A percentile compares a stretch with the other conserved stretches of the same genome.
phyloP scores from a whole-genome alignment of 2,888 invertebrate species.

The Tiphia femorata region DNA sequence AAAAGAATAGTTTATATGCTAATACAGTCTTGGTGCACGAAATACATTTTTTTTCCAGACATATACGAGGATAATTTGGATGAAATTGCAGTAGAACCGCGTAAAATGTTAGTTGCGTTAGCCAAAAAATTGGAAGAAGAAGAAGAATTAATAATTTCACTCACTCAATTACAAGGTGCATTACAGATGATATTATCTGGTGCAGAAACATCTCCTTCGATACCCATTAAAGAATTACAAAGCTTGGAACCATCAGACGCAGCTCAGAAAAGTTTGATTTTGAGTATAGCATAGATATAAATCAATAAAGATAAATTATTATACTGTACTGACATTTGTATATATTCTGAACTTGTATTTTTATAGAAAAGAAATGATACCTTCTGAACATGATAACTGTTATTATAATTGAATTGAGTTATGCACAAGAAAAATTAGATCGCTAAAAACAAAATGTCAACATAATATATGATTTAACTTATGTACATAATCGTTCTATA shows the following conservation, averaged over 20 bases:
- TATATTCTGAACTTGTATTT: slow-evolving; percentile 34
- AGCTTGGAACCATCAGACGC: slow-evolving; percentile 65
- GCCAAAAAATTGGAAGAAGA: slow-evolving; percentile 77
- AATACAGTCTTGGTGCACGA: background rate
- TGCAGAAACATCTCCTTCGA: slow-evolving; percentile 60
- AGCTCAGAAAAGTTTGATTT: slow-evolving; percentile 63
- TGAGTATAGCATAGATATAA: slow-evolving; percentile 57
- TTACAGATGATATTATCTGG: slow-evolving; percentile 77
- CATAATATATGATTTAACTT: no score
- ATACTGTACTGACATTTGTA: slow-evolving; percentile 32
- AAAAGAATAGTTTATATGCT: background rate
- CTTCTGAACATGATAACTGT: slow-evolving; percentile 55
- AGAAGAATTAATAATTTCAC: slow-evolving; percentile 75
- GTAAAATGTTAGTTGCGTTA: slow-evolving; percentile 75
- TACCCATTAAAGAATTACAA: slow-evolving; percentile 43
- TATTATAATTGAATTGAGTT: no score
- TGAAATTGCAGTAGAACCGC: slow-evolving; percentile 74
- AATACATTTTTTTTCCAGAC: slow-evolving; percentile 65
- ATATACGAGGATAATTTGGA: slow-evolving; percentile 78
- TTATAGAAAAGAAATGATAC: slow-evolving; percentile 40
- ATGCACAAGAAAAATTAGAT: no score
- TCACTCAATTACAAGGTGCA: slow-evolving; percentile 79
- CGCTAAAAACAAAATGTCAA: no score
- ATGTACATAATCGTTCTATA: no score
- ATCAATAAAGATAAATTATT: slow-evolving; percentile 5